Percentiles rank a stretch among this genome's conserved stretches.
These are phyloP conservation scores for Oncopodura yosiiana DNA, from an alignment of 1,140 invertebrate genomes.

Conservation along the genomic window DNA sequence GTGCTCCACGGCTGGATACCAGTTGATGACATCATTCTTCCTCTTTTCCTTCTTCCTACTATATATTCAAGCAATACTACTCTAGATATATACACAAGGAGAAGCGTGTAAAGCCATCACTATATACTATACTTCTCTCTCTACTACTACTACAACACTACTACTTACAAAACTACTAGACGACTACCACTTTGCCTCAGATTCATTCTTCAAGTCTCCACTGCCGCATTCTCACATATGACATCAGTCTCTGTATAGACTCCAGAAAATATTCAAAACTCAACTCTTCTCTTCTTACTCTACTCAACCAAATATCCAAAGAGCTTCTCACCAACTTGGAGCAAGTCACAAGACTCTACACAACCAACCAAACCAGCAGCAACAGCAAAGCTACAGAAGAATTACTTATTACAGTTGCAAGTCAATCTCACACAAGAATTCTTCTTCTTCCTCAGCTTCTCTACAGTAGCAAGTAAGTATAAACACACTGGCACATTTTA, in stretches of 20 bases:
- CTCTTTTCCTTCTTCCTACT: constrained; percentile 16
- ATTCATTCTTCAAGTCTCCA: constrained; percentile 19
- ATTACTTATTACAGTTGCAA: too few species aligned
- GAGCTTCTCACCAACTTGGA: background rate
- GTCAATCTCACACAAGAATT: background rate
- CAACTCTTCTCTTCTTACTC: constrained; percentile 10
- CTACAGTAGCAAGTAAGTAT: too few species aligned
- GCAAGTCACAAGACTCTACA: too few species aligned
- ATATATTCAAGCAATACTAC: too few species aligned
- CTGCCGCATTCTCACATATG: constrained; percentile 22
- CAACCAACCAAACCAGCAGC: too few species aligned
- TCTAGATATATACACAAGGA: background rate
- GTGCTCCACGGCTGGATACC: constrained; percentile 21
- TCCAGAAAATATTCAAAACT: background rate
- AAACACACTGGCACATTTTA: too few species aligned
- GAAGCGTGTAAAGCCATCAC: background rate
- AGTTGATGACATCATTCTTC: constrained; percentile 30
- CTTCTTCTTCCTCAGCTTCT: too few species aligned
- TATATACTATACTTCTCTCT: background rate
- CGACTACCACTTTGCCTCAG: constrained; percentile 17
- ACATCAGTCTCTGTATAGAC: constrained; percentile 9
- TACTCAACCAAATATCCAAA: background rate
- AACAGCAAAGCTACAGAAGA: too few species aligned
- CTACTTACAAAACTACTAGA: too few species aligned
- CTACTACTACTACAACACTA: too few species aligned